phyloP scores from a whole-genome alignment of 2,888 invertebrate species.

The Anticlea derivata region DNA sequence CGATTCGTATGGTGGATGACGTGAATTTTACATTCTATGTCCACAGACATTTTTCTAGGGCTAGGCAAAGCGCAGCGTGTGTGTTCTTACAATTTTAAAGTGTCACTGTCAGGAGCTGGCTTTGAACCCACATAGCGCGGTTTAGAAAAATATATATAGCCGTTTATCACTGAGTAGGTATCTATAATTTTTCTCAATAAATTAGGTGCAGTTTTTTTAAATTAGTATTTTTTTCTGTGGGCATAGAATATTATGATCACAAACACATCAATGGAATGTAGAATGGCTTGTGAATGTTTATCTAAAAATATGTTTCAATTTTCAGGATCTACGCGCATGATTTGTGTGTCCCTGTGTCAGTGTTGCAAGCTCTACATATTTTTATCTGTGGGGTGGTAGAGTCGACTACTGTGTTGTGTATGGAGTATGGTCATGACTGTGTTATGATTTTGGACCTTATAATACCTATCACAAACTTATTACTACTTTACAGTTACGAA shows the following conservation, averaged over 20 bases:
- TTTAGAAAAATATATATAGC: too few species aligned
- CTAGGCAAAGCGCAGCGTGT: neutral
- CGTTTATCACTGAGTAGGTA: neutral
- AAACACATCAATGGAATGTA: slow-evolving; percentile 40
- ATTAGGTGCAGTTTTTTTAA: too few species aligned
- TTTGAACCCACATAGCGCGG: too few species aligned
- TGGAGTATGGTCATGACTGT: slow-evolving; percentile 53
- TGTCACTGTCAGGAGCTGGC: neutral
- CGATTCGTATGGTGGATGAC: slow-evolving; percentile 76
- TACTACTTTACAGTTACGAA: slow-evolving; percentile 32
- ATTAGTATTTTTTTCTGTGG: too few species aligned
- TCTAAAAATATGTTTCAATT: slow-evolving; percentile 16
- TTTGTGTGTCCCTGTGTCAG: slow-evolving; percentile 57
- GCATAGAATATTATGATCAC: slow-evolving; percentile 37
- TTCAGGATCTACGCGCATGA: slow-evolving; percentile 25
- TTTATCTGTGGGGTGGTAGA: slow-evolving; percentile 63
- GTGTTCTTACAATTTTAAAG: slow-evolving; percentile 11
- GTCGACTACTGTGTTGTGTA: slow-evolving; percentile 41
- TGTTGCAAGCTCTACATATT: slow-evolving; percentile 74
- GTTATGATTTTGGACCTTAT: slow-evolving; percentile 57
- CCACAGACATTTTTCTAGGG: slow-evolving; percentile 42
- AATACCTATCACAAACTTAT: slow-evolving; percentile 45
- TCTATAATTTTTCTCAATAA: too few species aligned
- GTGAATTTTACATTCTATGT: slow-evolving; percentile 69
- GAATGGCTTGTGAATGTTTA: slow-evolving; percentile 21